Evolutionary conservation across 2,888 invertebrate species (phyloP).

Genomic region (Mellilla xanthometata): DNA sequence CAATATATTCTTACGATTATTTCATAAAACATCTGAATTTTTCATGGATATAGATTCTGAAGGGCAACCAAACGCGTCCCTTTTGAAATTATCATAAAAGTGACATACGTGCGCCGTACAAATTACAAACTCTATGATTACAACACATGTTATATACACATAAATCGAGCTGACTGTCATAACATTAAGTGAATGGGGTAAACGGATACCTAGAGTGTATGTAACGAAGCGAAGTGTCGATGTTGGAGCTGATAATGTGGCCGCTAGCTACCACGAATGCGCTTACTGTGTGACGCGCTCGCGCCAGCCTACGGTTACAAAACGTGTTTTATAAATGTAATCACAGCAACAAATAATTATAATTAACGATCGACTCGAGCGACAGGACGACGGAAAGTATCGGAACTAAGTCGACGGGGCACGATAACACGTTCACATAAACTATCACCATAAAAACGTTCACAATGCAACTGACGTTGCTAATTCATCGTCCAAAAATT

Average conservation of each 20-base stretch:
- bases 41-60: not conserved
- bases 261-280: constrained; percentile 34
- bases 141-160: constrained; percentile 11
- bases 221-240: constrained; percentile 19
- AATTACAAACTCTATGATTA: constrained; percentile 11
- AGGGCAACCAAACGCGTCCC: constrained; percentile 36
- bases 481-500: constrained; percentile 60
- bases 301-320: constrained; percentile 42
- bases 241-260: constrained; percentile 44
- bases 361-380: constrained; percentile 62
- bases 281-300: constrained; percentile 40
- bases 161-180: constrained; percentile 34
- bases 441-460: constrained; percentile 47
- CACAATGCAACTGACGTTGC: constrained; percentile 50
- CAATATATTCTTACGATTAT: not conserved
- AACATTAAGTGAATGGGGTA: constrained; percentile 13
- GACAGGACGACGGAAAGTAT: constrained; percentile 66
- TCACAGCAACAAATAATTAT: constrained; percentile 78
- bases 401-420: constrained; percentile 66
- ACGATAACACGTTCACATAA: constrained; percentile 68
- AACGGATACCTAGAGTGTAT: constrained; percentile 23
- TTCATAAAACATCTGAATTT: not conserved
- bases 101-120: constrained; percentile 3
- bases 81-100: constrained; percentile 9
- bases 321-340: constrained; percentile 69